Base-by-base conservation (phyloP, 53 echinoderm and acorn worm genomes). In the Crossaster papposus region DNA sequence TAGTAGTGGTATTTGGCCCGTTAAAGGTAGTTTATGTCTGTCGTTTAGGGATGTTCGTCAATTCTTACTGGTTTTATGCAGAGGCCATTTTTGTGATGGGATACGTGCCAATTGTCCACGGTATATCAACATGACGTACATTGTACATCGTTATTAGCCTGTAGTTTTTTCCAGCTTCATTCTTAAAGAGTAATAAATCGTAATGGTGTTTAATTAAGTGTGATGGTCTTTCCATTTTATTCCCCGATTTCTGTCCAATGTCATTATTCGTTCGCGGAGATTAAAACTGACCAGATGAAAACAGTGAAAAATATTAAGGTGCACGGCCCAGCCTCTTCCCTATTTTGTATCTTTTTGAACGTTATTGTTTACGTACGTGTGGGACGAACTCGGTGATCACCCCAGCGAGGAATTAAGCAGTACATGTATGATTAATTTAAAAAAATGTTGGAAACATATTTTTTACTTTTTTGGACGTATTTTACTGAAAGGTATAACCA, bases 121-220 rank as follows among this genome's bases (percentile, higher is more conserved):
- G 17, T 58, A 2, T 58, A 18, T 58, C 22, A 58, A 58, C 7
- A 58, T 58, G 58, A 20, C 8, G 51, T 17, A 79, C 34, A 54
- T 31, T 31, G 81, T n/a, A n/a, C n/a, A n/a, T n/a, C n/a, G n/a
- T n/a, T n/a, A n/a, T 81, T 62, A 58, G 55, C 63, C 63, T 81
- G 58, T 81, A 81, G 81, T 81, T 29, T 62, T 68, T 30, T 81
- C 58, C 31, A n/a, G 64, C 81, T 81, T 34, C 1, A 53, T 31
- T 81, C 74, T 74, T 74, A 81, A 54, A 29, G 30, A 64, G 32
- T 58, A 54, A 36, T 23, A 63, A 81, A 80, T 55, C 29, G 22
- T 63, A 33, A 81, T 33, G 81, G 58, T 81, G 81, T 81, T 81
- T 7, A 81, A 58, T n/a, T n/a, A n/a, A 53, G 30, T 29, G 3